A percentile compares a stretch with the other conserved stretches of the same genome.
Conservation (phyloP, 2,797 vertebrate species). For the Pantherophis vulpinus region DNA sequence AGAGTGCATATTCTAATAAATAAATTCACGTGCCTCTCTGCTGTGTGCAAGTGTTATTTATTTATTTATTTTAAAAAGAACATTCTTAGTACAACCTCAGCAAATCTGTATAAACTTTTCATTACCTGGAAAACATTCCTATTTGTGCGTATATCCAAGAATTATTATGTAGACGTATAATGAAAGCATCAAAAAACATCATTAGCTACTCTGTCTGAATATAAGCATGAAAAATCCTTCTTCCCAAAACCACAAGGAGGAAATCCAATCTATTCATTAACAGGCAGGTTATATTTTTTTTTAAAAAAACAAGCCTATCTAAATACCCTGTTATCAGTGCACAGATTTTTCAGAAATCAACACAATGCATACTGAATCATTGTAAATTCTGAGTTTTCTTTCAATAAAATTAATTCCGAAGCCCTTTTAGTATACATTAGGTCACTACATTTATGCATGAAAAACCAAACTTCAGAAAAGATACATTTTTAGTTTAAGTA, state of each 20-base stretch:
- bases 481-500: neutral
- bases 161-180: neutral
- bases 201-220: neutral
- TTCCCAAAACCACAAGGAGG: neutral
- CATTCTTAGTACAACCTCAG: neutral
- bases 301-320: neutral
- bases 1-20: neutral
- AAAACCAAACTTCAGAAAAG: neutral
- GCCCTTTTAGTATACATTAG: neutral
- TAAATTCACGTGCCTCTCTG: neutral
- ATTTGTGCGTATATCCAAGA: conserved; percentile 50
- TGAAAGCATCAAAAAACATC: conserved; percentile 36
- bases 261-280: no score
- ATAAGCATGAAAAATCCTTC: neutral
- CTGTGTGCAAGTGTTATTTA: conserved; percentile 50
- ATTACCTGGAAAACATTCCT: conserved; percentile 1
- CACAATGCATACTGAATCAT: neutral
- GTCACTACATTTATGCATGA: neutral
- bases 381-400: neutral
- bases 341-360: neutral
- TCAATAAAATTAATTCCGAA: neutral
- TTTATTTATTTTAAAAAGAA: conserved; percentile 51
- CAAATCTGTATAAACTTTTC: conserved; percentile 31
- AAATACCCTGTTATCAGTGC: neutral
- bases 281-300: neutral